phyloP scores from a whole-genome alignment of 2,113 vertebrate species.

The Cricetomys ansorgei region DNA sequence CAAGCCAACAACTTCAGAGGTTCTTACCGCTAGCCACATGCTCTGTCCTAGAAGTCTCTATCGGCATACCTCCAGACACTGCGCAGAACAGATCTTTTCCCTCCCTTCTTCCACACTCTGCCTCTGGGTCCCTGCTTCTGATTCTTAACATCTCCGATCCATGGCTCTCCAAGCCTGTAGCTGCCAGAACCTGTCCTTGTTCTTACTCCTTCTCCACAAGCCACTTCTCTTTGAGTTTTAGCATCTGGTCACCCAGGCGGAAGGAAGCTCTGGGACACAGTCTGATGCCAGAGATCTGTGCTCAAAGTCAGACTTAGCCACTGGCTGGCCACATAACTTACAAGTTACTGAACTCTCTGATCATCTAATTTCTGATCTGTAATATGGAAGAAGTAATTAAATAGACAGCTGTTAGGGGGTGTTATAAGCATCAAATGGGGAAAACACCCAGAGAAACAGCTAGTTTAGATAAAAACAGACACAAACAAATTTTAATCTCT shows the following conservation, averaged over 20 bases:
- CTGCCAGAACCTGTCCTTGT: background rate
- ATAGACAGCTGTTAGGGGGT: background rate
- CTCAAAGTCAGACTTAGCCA: slow-evolving; percentile 16
- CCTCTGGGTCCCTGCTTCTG: background rate
- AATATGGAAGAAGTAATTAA: slow-evolving; percentile 15
- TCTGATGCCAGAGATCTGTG: background rate
- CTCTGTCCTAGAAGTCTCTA: background rate
- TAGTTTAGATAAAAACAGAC: background rate
- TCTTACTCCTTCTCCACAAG: background rate
- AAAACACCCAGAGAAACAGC: background rate
- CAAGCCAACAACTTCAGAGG: background rate
- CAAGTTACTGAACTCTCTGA: background rate
- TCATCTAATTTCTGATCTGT: slow-evolving; percentile 19
- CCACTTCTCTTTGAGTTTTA: background rate
- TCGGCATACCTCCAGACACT: background rate
- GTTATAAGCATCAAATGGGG: background rate
- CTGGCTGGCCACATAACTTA: background rate
- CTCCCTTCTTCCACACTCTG: background rate
- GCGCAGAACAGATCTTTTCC: background rate
- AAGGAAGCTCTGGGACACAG: background rate
- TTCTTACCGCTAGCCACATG: background rate
- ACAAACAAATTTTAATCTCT: background rate
- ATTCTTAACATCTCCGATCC: too few species aligned
- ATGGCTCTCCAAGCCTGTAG: background rate
- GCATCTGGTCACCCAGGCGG: background rate